Evolutionary conservation across 2,888 invertebrate genomes (phyloP).

Genomic region (Glyphotaelius pellucidus): DNA sequence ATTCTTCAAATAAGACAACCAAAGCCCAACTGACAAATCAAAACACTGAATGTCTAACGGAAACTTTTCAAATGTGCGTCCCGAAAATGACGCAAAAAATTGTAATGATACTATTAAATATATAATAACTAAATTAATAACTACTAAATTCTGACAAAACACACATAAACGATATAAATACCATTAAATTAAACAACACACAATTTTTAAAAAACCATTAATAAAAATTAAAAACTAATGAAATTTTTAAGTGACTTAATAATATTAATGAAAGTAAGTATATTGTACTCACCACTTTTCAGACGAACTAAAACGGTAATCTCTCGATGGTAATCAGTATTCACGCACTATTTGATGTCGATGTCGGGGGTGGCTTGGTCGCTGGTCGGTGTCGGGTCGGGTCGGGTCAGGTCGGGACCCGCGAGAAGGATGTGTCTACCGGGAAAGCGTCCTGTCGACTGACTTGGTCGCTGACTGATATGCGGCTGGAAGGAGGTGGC

Average conservation of each 20-base stretch:
- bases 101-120: too few species aligned
- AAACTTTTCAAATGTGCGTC: conserved; percentile 2
- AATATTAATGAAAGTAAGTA: neutral
- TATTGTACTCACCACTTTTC: neutral
- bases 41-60: neutral
- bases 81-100: neutral
- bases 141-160: neutral
- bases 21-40: neutral
- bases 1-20: neutral
- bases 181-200: neutral
- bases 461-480: conserved; percentile 2
- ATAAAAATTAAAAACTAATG: neutral
- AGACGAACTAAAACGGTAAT: neutral
- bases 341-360: neutral
- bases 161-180: neutral
- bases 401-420: neutral
- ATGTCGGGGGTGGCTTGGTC: neutral
- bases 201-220: neutral
- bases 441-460: conserved; percentile 26
- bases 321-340: neutral
- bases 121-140: too few species aligned
- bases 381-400: neutral
- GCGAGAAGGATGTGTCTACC: neutral
- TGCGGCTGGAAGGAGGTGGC: neutral
- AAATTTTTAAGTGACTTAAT: too few species aligned